phyloP scores from a whole-genome alignment of 2,113 vertebrate genomes.

The Parotia lawesii region DNA sequence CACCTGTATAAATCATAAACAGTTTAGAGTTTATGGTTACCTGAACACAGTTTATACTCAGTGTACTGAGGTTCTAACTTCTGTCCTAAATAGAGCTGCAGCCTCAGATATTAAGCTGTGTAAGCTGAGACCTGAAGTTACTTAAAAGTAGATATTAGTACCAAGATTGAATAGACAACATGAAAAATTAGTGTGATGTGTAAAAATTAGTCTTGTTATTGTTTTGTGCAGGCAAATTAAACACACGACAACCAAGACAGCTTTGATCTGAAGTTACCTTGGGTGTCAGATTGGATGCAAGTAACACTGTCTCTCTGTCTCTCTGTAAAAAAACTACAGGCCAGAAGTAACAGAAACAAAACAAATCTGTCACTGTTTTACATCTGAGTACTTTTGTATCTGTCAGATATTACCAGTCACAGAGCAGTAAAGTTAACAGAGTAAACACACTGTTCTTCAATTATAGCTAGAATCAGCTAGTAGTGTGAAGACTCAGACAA shows the following conservation, averaged over 20 bases:
- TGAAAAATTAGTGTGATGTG: neutral
- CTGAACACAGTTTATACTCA: neutral
- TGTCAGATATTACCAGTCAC: neutral
- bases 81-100: neutral
- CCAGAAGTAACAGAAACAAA: neutral
- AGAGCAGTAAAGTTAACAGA: neutral
- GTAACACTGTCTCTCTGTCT: neutral
- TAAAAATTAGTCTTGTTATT: neutral
- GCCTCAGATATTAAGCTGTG: neutral
- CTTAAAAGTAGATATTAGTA: neutral
- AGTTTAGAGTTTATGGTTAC: neutral
- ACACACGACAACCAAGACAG: accelerated
- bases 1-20: neutral
- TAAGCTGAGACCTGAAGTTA: neutral
- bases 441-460: neutral
- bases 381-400: neutral
- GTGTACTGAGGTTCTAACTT: neutral
- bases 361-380: neutral
- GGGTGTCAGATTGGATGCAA: neutral
- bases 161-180: neutral
- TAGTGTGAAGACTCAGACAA: neutral
- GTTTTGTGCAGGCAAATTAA: neutral
- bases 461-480: neutral
- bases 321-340: neutral
- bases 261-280: neutral